Evolutionary conservation across 2,113 vertebrate species (phyloP), one percentile per base, ranked within the genome.

Genomic region (Gila orcuttii): DNA sequence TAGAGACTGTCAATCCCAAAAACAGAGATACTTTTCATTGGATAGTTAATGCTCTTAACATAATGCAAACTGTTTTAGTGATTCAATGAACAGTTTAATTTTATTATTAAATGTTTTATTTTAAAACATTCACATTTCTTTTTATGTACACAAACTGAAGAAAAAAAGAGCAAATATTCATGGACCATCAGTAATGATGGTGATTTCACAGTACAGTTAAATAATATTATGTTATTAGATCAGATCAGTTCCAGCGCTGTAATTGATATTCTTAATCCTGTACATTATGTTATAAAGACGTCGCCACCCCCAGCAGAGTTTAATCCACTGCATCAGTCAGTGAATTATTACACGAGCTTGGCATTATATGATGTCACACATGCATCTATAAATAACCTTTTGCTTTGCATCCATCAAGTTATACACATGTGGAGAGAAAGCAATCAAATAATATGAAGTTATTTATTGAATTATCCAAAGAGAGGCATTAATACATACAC

Each of bases 171-270:
- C 36, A 45, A 39, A 42, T 73, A 21, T 23, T 45, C 21, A 73
- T 39, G 21, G 69, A 12, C 25, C 10, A 12, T 42, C 21, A 12
- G 55, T 23, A 23, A 57, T 23, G 19, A 3, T 10, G 45, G 28
- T 42, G 31, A 59, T 59, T 78, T 45, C 39, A 11, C 9, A 73
- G 11, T 45, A 23, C 4, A 71, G 71, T 60, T 60, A 1, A 10
- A 11, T 57, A n/a, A 64, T 33, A 15, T 36, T 17, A 68, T 36
- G 13, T 8, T 19, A 69, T 23, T 69, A 5, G 28, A 69, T 39
- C 23, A 39, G 17, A 86, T 78, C 78, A 71, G 57, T 83, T 66
- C 19, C 47, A 3, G 59, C 2, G 28, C 78, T 79, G 17, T 78
- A 69, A 59, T 21, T 39, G 36, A 78, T 60, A 33, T 21, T 77